Evolutionary conservation across 2,797 vertebrate species (phyloP).

Genomic region (Melopsittacus undulatus): DNA sequence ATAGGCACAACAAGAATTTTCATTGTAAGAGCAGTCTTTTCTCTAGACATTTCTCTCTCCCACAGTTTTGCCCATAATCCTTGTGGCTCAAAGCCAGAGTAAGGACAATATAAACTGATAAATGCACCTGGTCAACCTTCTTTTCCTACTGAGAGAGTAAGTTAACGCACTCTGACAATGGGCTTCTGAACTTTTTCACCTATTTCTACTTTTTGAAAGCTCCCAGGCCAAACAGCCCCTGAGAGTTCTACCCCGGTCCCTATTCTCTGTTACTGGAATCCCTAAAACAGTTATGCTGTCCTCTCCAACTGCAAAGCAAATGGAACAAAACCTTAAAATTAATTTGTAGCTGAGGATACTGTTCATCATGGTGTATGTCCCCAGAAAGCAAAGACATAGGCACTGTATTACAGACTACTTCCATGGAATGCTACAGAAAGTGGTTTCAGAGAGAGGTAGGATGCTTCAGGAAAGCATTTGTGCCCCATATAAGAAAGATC

Average conservation of each 20-base stretch:
- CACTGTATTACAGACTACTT: background rate
- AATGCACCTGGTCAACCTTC: background rate
- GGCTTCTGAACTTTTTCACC: background rate
- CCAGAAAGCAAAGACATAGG: background rate
- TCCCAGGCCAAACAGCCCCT: background rate
- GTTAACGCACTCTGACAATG: background rate
- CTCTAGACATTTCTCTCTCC: background rate
- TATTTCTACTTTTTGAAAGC: background rate
- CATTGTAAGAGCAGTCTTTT: background rate
- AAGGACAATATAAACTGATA: background rate
- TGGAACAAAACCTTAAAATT: background rate
- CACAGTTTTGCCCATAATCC: background rate
- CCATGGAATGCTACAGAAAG: background rate
- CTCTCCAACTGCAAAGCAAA: background rate
- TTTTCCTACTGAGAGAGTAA: background rate
- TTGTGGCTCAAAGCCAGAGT: background rate
- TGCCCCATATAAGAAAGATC: background rate
- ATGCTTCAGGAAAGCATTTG: background rate
- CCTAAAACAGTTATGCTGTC: background rate
- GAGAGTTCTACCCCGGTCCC: background rate
- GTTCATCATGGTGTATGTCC: accelerated
- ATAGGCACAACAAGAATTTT: background rate
- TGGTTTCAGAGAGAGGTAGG: background rate
- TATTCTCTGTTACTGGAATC: background rate
- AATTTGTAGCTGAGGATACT: background rate